Percentiles rank a stretch among this genome's conserved stretches.
These are phyloP conservation scores for Podotricha telesiphe DNA, from an alignment of 2,888 invertebrate species.

Conservation along the genomic window DNA sequence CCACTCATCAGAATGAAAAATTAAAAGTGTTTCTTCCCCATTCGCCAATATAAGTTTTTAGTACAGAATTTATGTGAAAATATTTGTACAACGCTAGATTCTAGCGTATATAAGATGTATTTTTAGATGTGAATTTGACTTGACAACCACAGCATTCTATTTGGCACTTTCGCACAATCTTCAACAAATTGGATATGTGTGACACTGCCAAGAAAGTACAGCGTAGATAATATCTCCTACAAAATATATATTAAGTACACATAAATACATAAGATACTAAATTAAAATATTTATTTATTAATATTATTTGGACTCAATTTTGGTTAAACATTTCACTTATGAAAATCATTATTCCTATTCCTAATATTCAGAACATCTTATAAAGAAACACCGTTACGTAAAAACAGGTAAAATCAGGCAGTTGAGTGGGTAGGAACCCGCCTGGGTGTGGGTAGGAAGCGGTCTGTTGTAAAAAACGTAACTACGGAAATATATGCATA, in stretches of 20 bases:
- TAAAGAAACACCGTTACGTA: constrained; percentile 7
- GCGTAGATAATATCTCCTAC: no score
- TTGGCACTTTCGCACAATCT: neutral
- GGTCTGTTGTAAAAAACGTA: constrained; percentile 40
- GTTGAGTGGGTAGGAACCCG: constrained; percentile 35
- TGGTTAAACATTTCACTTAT: neutral
- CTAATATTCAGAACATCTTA: no score
- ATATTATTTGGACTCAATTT: neutral
- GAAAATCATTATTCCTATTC: neutral
- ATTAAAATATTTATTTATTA: no score
- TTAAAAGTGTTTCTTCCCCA: constrained; percentile 30
- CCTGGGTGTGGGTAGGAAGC: no score
- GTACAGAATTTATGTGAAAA: no score
- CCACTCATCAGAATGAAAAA: constrained; percentile 40
- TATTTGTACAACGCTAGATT: no score
- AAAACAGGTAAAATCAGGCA: constrained; percentile 21
- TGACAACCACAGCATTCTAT: neutral
- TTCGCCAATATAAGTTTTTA: constrained; percentile 17
- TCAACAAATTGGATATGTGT: neutral
- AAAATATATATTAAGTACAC: no score
- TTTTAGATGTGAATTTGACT: neutral
- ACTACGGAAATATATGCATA: constrained; percentile 43
- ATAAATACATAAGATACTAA: neutral
- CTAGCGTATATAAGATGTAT: neutral
- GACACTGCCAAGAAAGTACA: neutral